Percentiles rank a stretch among this genome's conserved stretches.
Evolutionary conservation across 2,797 vertebrate species (phyloP).

Genomic region (Clamator glandarius): DNA sequence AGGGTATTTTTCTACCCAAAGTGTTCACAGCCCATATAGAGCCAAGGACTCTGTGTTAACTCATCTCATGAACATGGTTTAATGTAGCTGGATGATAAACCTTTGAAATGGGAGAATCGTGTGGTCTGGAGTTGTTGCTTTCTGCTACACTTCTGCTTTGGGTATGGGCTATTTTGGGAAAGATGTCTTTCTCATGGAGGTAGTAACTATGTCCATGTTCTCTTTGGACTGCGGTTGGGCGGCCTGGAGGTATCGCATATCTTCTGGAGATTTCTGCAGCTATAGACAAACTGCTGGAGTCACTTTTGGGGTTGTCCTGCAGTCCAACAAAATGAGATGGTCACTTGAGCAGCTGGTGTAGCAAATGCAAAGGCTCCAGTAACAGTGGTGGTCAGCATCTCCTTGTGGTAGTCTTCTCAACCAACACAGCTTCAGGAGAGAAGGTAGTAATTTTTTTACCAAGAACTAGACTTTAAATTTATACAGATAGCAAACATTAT

Average conservation of each 20-base stretch:
- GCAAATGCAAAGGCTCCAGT: neutral
- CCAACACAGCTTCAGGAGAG: neutral
- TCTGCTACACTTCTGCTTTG: accelerated
- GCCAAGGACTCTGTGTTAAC: neutral
- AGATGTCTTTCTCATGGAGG: neutral
- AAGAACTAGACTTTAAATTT: neutral
- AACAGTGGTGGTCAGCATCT: neutral
- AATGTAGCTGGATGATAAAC: neutral
- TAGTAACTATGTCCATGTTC: neutral
- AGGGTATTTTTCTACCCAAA: neutral
- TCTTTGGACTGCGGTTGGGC: neutral
- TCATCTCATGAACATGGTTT: neutral
- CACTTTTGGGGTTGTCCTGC: neutral
- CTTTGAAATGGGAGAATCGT: neutral
- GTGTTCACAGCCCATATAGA: neutral
- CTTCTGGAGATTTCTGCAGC: neutral
- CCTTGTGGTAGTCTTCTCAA: neutral
- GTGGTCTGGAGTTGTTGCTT: neutral
- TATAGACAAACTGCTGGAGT: neutral
- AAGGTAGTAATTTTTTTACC: neutral
- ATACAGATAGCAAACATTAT: neutral
- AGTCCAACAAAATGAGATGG: neutral
- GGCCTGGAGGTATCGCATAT: neutral
- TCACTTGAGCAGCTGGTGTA: neutral
- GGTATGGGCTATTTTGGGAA: neutral